Base-by-base conservation (phyloP, 2,113 vertebrate genomes). In the Caranx ignobilis region DNA sequence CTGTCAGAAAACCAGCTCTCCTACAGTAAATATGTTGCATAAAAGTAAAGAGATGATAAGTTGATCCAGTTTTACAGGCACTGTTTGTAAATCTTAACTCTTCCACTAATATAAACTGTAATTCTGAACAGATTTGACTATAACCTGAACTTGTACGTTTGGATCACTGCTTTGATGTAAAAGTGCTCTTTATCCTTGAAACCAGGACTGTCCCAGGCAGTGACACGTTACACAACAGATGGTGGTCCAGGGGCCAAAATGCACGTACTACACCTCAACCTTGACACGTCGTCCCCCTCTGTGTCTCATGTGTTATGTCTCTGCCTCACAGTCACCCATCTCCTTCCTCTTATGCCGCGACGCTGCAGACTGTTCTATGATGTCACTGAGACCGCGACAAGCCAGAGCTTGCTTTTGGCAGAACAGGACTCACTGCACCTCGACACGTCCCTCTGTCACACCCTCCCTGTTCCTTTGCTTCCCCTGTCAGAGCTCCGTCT, bases 381-480 rank as follows among this genome's bases (percentile, higher is more conserved):
- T 37, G 70, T 91, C 86, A 61, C 5, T 1, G 45, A 70, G 70
- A 18, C 16, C 0, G 19, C 19, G 62, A 60, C 87, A 52, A 65
- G 89, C 84, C 5, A 0, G 37, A 10, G 70, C 88, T 75, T 15
- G 87, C 77, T 16, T 54, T 50, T 41, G 47, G 82, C 71, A 80
- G 68, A 83, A 41, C 71, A 5, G n/a, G 70, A 54, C 82, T 75
- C 0, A 21, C 71, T 81, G 78, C 75, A 68, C 69, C 71, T 70
- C 2, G 6, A 31, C 87, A 75, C 75, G 41, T 82, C 66, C 71
- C 63, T 39, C 65, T 16, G 7, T 76, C 72, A 60, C 82, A 2
- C 82, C 82, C 75, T 74, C 52, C 39, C 26, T 31, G 26, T 61
- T 60, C 31, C 18, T n/a, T 11, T 45, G 32, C 11, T 15, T 56